A percentile compares a stretch with the other conserved stretches of the same genome.
Conservation (phyloP, 1,140 invertebrate genomes). For the Zaprionus davidi region DNA sequence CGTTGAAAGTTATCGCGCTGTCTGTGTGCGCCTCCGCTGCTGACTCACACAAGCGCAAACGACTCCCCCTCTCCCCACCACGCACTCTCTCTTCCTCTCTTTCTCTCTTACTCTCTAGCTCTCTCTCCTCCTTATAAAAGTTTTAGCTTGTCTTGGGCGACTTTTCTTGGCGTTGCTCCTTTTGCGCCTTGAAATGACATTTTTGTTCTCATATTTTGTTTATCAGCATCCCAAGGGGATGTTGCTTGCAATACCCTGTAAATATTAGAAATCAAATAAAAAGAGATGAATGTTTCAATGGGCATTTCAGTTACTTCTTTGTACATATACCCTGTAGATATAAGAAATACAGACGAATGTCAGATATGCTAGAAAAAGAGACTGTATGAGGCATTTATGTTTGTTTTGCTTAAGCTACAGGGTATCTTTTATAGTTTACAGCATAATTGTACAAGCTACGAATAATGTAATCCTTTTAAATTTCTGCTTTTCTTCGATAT, state of each 20-base stretch:
- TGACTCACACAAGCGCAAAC: constrained; percentile 3
- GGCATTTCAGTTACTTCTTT: too few species aligned
- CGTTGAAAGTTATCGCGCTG: constrained; percentile 45
- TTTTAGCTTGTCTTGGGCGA: constrained; percentile 35
- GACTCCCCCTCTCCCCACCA: neutral
- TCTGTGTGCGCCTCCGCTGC: constrained; percentile 13
- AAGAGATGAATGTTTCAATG: too few species aligned
- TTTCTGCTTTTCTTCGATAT: too few species aligned
- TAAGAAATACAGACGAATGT: too few species aligned
- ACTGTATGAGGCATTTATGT: too few species aligned
- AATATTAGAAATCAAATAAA: neutral
- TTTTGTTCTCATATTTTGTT: constrained; percentile 48
- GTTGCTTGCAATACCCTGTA: constrained; percentile 20
- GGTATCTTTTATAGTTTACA: too few species aligned
- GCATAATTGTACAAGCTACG: too few species aligned
- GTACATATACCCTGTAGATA: too few species aligned
- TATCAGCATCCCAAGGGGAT: constrained; percentile 28
- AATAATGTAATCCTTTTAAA: too few species aligned
- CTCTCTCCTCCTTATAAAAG: constrained; percentile 13
- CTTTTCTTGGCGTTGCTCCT: constrained; percentile 12
- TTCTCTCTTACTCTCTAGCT: neutral
- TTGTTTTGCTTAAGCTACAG: too few species aligned
- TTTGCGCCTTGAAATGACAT: constrained; percentile 25
- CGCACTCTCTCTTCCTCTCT: constrained; percentile 10
- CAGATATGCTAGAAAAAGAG: too few species aligned